A percentile compares a stretch with the other conserved stretches of the same genome.
These are phyloP conservation scores for Dione juno DNA, from an alignment of 2,888 invertebrate genomes.

Conservation along the genomic window DNA sequence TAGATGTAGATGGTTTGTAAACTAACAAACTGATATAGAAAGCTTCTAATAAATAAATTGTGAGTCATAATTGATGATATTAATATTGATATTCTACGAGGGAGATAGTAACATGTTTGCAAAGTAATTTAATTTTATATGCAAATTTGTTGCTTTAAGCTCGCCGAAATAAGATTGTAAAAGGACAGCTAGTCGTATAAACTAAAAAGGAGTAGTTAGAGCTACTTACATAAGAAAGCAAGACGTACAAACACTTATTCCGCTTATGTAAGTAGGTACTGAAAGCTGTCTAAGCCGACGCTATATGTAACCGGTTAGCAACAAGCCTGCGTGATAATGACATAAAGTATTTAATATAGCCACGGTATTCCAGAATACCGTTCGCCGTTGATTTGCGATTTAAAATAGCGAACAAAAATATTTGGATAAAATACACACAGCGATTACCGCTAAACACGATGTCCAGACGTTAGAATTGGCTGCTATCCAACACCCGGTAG, in stretches of 20 bases:
- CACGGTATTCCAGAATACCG: constrained; percentile 30
- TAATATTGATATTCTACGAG: not conserved
- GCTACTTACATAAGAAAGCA: not conserved
- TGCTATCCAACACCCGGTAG: constrained; percentile 58
- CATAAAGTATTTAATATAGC: constrained; percentile 30
- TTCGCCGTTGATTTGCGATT: constrained; percentile 39
- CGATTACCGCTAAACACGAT: constrained; percentile 58
- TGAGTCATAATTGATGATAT: not conserved
- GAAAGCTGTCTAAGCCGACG: constrained; percentile 8
- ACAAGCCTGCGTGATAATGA: not conserved
- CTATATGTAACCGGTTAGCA: constrained; percentile 5
- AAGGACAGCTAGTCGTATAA: not conserved
- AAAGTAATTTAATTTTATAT: not conserved
- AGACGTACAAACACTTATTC: constrained; percentile 3
- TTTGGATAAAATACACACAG: constrained; percentile 59
- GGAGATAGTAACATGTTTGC: constrained; percentile 4
- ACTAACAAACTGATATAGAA: not conserved
- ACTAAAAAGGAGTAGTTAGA: not conserved
- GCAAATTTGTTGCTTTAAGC: constrained; percentile 1
- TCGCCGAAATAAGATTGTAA: not conserved
- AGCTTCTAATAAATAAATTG: too few relatives aligned
- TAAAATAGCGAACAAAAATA: constrained; percentile 41
- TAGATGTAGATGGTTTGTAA: too few relatives aligned
- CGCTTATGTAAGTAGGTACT: constrained; percentile 3
- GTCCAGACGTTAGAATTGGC: constrained; percentile 66